phyloP scores from a whole-genome alignment of 1,140 invertebrate species.

The Ostrea denselamellosa region DNA sequence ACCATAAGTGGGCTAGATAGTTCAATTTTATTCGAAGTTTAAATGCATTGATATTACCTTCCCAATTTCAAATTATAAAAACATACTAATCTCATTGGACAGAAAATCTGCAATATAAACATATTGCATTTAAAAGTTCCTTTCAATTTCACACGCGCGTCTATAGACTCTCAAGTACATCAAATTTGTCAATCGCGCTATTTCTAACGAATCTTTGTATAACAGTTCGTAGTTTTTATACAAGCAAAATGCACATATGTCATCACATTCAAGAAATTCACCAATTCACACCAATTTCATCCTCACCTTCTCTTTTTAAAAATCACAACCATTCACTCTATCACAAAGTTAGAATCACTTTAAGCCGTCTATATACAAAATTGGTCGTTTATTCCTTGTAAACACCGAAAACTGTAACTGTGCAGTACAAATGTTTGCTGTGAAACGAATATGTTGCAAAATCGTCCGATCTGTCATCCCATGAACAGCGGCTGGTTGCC shows the following conservation, averaged over 20 bases:
- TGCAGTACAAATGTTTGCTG: slow-evolving; percentile 68
- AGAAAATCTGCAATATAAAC: slow-evolving; percentile 29
- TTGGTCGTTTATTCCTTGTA: slow-evolving; percentile 69
- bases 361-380: neutral
- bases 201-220: neutral
- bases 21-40: slow-evolving; percentile 6
- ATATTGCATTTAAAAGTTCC: neutral
- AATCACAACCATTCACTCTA: too few relatives aligned
- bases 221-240: neutral
- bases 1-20: neutral
- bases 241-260: neutral
- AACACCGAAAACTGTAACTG: slow-evolving; percentile 73
- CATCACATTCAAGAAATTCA: neutral
- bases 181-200: neutral
- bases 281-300: neutral
- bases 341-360: neutral
- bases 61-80: neutral
- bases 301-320: neutral
- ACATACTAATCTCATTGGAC: neutral
- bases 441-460: slow-evolving; percentile 69
- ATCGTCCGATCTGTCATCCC: slow-evolving; percentile 75
- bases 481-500: slow-evolving; percentile 72
- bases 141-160: slow-evolving; percentile 18
- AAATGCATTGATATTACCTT: slow-evolving; percentile 16
- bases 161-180: neutral